Base-by-base conservation (phyloP, 2,113 vertebrate species). In the Chiloscyllium plagiosum region DNA sequence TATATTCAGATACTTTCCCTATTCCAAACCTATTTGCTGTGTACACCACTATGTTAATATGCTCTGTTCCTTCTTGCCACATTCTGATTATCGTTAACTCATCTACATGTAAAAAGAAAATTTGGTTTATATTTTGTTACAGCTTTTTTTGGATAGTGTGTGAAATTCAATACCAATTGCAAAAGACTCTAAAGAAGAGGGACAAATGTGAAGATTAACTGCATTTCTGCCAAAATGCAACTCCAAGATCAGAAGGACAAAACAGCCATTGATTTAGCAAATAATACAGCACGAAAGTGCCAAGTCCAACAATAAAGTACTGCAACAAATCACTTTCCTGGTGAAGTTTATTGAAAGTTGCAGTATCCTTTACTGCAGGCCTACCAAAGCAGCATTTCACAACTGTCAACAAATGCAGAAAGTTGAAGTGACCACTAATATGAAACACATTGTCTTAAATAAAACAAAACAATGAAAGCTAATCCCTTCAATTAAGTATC, bases 241-340 rank as follows among this genome's bases (percentile, higher is more conserved):
- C 94, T 33, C 42, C 94, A 70, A 94, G 70, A 94, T 94, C 66
- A 70, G 93, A 72, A 50, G 69, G 42, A 95, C 42, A 95, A 95
- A 95, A 95, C 42, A 4, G 68, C 42, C 68, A 95, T 95, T 95
- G 93, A 42, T 50, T 95, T 61, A 72, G 33, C 24, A 95, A 95
- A 72, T 72, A 95, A 72, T 95, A 95, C 50, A 95, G 70, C 3
- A 70, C 17, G 69, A 72, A 52, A 95, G 42, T 95, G 37, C 22
- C 52, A 61, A 50, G 69, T 26, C 94, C 33, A 90, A 95, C 52
- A 72, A 72, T 72, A 70, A 22, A 52, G 69, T 29, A 95, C 7
- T 95, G 94, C 24, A 76, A 95, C 94, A 95, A 95, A 95, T 95
- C 94, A 95, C 47, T 95, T 95, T 66, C 69, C 22, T 52, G 24